phyloP scores from a whole-genome alignment of 1,140 invertebrate genomes.

The Apis florea region DNA sequence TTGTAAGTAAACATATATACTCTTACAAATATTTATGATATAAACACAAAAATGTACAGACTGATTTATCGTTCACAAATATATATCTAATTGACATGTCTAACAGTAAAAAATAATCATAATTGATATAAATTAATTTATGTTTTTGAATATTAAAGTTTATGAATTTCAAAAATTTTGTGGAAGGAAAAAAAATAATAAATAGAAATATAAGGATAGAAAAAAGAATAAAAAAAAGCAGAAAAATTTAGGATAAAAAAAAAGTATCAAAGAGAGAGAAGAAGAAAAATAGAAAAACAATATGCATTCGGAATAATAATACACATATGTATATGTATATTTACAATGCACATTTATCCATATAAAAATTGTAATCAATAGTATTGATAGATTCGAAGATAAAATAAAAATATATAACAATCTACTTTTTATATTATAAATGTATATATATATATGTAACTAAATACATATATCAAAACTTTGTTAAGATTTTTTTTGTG shows the following conservation, averaged over 20 bases:
- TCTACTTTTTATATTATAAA: neutral
- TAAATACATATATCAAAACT: neutral
- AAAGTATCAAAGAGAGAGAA: neutral
- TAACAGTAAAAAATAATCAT: neutral
- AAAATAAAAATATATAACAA: constrained; percentile 5
- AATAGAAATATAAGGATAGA: neutral
- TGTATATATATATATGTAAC: neutral
- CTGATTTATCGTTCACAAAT: neutral
- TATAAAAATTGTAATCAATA: neutral
- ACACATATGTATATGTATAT: neutral
- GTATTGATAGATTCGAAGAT: neutral
- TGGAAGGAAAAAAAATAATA: neutral
- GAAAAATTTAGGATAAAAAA: neutral
- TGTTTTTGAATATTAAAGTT: neutral
- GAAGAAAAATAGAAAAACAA: neutral
- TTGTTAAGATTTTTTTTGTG: neutral
- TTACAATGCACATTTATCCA: neutral
- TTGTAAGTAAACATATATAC: neutral
- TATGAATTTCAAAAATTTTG: neutral
- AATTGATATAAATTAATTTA: neutral
- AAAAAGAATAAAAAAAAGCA: neutral
- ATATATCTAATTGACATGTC: no score
- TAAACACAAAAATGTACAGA: neutral
- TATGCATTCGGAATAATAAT: neutral
- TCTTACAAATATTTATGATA: neutral